phyloP scores from a whole-genome alignment of 2,113 vertebrate species.

The Thamnophis sirtalis region DNA sequence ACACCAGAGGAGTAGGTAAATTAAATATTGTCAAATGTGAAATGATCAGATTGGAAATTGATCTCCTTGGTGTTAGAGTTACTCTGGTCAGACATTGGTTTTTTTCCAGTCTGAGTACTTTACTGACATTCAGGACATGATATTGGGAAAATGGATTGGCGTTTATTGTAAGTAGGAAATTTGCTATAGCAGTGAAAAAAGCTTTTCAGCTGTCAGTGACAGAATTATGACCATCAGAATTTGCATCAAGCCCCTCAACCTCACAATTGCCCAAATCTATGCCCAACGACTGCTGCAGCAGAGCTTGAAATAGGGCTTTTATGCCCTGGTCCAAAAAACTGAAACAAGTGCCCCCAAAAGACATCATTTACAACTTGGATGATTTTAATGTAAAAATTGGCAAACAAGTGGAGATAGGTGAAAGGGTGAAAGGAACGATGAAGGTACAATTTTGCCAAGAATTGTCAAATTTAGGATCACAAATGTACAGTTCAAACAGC shows the following conservation, averaged over 20 bases:
- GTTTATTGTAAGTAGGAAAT: too few species aligned
- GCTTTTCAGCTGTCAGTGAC: too few species aligned
- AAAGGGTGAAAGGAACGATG: not conserved
- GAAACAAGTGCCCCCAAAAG: not conserved
- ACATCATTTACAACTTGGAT: not conserved
- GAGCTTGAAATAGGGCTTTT: not conserved
- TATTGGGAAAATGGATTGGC: too few species aligned
- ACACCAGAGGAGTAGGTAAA: not conserved
- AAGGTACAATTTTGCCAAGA: not conserved
- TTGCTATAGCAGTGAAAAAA: too few species aligned
- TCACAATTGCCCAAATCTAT: not conserved
- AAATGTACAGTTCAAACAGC: not conserved
- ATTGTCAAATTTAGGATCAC: not conserved
- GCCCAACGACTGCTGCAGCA: not conserved
- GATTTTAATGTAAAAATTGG: not conserved
- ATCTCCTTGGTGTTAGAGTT: not conserved
- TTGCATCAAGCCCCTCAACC: not conserved
- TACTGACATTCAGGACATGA: too few species aligned
- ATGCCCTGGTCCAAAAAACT: not conserved
- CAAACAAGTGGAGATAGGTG: not conserved
- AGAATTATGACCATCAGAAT: too few species aligned
- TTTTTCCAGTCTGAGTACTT: too few species aligned
- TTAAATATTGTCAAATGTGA: not conserved
- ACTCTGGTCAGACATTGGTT: not conserved
- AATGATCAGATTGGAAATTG: not conserved